phyloP scores from a whole-genome alignment of 2,797 vertebrate genomes.

The Nasua narica region DNA sequence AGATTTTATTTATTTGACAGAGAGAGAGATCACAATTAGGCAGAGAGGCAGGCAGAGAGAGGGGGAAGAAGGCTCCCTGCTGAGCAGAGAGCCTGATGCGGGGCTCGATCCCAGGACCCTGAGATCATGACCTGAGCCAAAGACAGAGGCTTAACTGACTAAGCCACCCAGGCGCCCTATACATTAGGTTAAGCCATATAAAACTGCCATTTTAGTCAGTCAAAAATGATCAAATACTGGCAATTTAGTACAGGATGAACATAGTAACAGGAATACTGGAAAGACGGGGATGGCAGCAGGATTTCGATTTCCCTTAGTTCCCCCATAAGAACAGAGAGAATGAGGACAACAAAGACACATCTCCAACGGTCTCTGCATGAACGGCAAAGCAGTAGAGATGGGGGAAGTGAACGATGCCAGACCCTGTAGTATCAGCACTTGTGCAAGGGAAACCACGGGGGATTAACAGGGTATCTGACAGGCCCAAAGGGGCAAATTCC shows the following conservation, averaged over 20 bases:
- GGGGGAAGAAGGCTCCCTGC: too few species aligned
- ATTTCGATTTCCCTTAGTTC: neutral
- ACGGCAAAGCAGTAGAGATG: neutral
- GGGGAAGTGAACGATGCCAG: fast-evolving
- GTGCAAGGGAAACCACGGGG: neutral
- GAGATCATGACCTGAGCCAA: too few species aligned
- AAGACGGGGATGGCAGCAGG: neutral
- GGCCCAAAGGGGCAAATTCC: neutral
- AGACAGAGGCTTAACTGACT: too few species aligned
- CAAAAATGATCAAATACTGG: neutral
- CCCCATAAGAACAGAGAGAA: neutral
- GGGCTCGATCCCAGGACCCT: too few species aligned
- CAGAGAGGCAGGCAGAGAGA: too few species aligned
- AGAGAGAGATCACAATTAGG: too few species aligned
- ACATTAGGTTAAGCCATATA: neutral
- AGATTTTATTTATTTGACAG: too few species aligned
- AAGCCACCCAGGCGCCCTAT: neutral
- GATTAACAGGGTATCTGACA: neutral
- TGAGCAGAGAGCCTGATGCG: too few species aligned
- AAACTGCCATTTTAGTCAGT: neutral
- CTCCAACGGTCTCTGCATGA: neutral
- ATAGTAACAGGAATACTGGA: neutral
- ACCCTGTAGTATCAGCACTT: neutral
- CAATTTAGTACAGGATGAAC: neutral
- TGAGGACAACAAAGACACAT: neutral